Percentiles rank a stretch among this genome's conserved stretches.
These are phyloP conservation scores for Serinus canaria DNA, from an alignment of 2,113 vertebrate genomes.

Conservation along the genomic window DNA sequence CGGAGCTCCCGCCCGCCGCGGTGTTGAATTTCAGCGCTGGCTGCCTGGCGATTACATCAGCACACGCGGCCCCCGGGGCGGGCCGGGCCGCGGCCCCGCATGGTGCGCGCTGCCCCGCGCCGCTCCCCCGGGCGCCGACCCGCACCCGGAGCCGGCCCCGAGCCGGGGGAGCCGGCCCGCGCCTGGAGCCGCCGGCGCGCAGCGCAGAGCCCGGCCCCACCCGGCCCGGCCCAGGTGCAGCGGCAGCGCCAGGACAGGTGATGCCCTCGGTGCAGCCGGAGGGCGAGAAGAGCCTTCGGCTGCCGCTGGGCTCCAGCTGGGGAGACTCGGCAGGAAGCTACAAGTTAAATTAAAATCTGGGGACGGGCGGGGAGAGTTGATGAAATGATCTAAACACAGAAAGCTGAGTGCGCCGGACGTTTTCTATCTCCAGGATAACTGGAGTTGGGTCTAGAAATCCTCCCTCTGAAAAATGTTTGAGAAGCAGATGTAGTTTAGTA, in stretches of 20 bases:
- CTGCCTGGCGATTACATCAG: too few relatives aligned
- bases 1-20: too few relatives aligned
- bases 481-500: slow-evolving; percentile 4
- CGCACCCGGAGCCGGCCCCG: background rate
- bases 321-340: background rate
- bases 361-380: background rate
- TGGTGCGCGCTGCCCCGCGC: too few relatives aligned
- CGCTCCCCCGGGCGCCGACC: too few relatives aligned
- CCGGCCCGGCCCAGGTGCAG: background rate
- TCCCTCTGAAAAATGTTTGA: slow-evolving; percentile 11
- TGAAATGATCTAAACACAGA: background rate
- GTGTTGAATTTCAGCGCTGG: too few relatives aligned
- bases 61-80: too few relatives aligned
- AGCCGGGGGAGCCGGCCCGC: too few relatives aligned
- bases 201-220: background rate
- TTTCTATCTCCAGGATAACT: background rate
- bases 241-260: background rate
- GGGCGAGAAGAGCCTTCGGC: background rate
- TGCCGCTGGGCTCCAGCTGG: background rate
- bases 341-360: background rate
- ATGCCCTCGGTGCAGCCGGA: background rate
- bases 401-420: background rate
- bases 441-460: background rate
- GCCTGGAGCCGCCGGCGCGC: background rate
- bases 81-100: too few relatives aligned